Evolutionary conservation across 2,113 vertebrate genomes (phyloP).

Genomic region (Ciconia stormi): DNA sequence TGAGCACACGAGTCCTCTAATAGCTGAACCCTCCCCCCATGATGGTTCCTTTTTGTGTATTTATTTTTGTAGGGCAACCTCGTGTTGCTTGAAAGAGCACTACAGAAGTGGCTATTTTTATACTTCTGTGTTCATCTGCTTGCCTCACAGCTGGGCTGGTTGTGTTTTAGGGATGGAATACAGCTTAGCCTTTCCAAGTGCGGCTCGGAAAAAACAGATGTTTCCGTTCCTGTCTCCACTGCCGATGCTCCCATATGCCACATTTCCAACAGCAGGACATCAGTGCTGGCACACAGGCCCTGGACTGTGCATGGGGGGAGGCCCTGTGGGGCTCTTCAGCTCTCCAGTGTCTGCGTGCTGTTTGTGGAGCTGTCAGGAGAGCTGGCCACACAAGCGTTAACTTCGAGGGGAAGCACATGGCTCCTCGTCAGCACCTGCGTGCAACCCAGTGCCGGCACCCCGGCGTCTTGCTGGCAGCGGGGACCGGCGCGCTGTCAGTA

Average conservation of each 20-base stretch:
- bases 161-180: not conserved
- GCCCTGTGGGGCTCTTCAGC: not conserved
- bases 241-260: not conserved
- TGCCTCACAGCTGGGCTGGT: not conserved
- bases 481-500: fast-evolving
- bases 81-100: not conserved
- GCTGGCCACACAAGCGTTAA: not conserved
- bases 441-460: not conserved
- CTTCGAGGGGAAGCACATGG: not conserved
- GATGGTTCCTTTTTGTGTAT: not conserved
- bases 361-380: not conserved
- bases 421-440: not conserved
- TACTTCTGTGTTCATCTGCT: not conserved
- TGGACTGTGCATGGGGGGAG: fast-evolving
- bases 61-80: not conserved
- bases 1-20: not conserved
- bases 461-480: fast-evolving
- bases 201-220: not conserved
- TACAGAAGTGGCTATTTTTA: conserved; percentile 2
- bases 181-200: not conserved
- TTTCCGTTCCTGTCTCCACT: not conserved
- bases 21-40: fast-evolving
- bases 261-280: not conserved
- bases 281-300: not conserved
- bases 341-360: fast-evolving